A percentile compares a stretch with the other conserved stretches of the same genome.
Conservation (phyloP, 2,888 invertebrate genomes). For the Dasysyrphus tricinctus region DNA sequence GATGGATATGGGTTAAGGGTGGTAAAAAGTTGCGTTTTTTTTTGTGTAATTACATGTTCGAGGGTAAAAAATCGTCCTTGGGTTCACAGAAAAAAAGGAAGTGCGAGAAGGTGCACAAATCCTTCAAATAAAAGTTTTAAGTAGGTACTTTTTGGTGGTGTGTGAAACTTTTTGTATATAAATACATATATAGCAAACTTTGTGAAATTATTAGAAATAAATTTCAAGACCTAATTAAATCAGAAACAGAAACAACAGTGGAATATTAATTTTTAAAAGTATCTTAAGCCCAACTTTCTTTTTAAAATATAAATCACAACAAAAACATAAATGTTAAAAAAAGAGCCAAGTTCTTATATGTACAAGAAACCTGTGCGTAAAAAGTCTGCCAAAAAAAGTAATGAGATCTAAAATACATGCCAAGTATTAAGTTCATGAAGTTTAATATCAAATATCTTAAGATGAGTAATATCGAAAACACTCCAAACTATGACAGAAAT, state of each 20-base stretch:
- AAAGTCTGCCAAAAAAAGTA: too few species aligned
- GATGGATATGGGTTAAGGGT: not conserved
- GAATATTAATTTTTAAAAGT: not conserved
- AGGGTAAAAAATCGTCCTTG: constrained; percentile 27
- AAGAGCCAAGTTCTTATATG: too few species aligned
- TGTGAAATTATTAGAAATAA: not conserved
- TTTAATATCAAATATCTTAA: too few species aligned
- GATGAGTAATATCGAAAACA: too few species aligned
- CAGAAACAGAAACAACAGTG: not conserved
- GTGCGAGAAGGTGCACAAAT: not conserved
- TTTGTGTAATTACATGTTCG: constrained; percentile 23
- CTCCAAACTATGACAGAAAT: too few species aligned
- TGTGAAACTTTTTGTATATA: not conserved
- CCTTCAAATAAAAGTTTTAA: constrained; percentile 12
- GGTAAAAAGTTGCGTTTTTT: constrained; percentile 23
- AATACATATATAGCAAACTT: not conserved
- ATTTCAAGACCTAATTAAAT: not conserved
- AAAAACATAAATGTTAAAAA: too few species aligned
- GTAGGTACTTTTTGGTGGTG: constrained; percentile 10
- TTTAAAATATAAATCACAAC: too few species aligned
- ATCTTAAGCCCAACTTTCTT: not conserved
- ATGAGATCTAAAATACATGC: too few species aligned
- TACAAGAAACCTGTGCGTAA: too few species aligned
- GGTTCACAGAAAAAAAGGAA: not conserved
- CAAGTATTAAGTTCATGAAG: too few species aligned